phyloP scores from a whole-genome alignment of 1,140 invertebrate genomes.

The Forficula auricularia region DNA sequence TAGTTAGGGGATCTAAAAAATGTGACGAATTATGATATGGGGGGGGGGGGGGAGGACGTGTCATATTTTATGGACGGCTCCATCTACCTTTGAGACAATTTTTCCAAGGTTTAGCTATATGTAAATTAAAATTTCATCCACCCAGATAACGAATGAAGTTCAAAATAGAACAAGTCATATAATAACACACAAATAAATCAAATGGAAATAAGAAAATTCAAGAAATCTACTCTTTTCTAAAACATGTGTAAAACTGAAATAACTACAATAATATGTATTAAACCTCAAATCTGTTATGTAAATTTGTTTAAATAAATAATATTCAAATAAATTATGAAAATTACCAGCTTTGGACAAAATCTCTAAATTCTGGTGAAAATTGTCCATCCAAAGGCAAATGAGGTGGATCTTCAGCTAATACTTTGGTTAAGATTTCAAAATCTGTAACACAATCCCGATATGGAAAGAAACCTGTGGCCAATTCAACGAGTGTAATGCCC shows the following conservation, averaged over 20 bases:
- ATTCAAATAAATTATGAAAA: conserved; percentile 15
- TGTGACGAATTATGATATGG: no score
- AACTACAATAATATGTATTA: no score
- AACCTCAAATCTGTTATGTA: no score
- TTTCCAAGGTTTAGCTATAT: no score
- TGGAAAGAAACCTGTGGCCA: conserved; percentile 75
- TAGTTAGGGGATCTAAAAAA: no score
- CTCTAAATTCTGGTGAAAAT: conserved; percentile 66
- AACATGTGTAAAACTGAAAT: background rate
- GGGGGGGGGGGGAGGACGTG: no score
- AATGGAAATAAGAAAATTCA: conserved; percentile 8
- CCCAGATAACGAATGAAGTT: no score
- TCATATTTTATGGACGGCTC: no score
- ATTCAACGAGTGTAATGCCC: conserved; percentile 89
- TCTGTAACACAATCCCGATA: conserved; percentile 89
- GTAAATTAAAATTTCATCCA: no score
- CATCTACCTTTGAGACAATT: no score
- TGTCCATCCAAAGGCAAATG: conserved; percentile 54
- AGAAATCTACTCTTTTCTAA: background rate
- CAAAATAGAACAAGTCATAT: no score
- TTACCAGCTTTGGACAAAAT: conserved; percentile 69
- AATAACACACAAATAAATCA: no score
- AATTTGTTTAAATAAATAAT: background rate
- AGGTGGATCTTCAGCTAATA: conserved; percentile 75
- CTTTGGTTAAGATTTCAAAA: conserved; percentile 84